phyloP scores from a whole-genome alignment of 2,888 invertebrate species.

The Polia nebulosa region DNA sequence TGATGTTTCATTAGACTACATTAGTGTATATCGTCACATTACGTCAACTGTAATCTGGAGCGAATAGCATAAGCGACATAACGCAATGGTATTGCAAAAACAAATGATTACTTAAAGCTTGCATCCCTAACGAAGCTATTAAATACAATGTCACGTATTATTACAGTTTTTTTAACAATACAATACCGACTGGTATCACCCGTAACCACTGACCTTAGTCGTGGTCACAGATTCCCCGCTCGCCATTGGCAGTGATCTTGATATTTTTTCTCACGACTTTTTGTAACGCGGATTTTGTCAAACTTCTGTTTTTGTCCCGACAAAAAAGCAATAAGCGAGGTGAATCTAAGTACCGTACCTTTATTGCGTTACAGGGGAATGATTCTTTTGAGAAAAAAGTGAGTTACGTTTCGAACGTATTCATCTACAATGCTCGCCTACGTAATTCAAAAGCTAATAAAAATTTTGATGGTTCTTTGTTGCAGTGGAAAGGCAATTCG shows the following conservation, averaged over 20 bases:
- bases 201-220: slow-evolving; percentile 67
- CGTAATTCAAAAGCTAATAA: slow-evolving; percentile 72
- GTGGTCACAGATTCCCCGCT: slow-evolving; percentile 76
- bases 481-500: slow-evolving; percentile 69
- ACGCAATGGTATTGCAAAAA: slow-evolving; percentile 40
- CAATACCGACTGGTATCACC: slow-evolving; percentile 47
- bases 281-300: slow-evolving; percentile 74
- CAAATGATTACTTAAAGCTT: slow-evolving; percentile 32
- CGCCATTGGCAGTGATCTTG: slow-evolving; percentile 88
- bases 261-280: slow-evolving; percentile 77
- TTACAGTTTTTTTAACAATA: slow-evolving; percentile 61
- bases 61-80: slow-evolving; percentile 14
- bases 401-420: slow-evolving; percentile 69
- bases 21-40: slow-evolving; percentile 29
- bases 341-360: slow-evolving; percentile 67
- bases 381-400: slow-evolving; percentile 72
- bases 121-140: slow-evolving; percentile 41
- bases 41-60: slow-evolving; percentile 30
- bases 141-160: slow-evolving; percentile 58
- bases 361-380: slow-evolving; percentile 76
- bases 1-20: slow-evolving; percentile 22
- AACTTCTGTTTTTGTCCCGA: slow-evolving; percentile 72
- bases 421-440: slow-evolving; percentile 69
- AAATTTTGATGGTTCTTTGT: slow-evolving; percentile 68
- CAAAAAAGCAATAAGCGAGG: slow-evolving; percentile 76